Base-by-base conservation (phyloP, 2,113 vertebrate species). In the human region DNA sequence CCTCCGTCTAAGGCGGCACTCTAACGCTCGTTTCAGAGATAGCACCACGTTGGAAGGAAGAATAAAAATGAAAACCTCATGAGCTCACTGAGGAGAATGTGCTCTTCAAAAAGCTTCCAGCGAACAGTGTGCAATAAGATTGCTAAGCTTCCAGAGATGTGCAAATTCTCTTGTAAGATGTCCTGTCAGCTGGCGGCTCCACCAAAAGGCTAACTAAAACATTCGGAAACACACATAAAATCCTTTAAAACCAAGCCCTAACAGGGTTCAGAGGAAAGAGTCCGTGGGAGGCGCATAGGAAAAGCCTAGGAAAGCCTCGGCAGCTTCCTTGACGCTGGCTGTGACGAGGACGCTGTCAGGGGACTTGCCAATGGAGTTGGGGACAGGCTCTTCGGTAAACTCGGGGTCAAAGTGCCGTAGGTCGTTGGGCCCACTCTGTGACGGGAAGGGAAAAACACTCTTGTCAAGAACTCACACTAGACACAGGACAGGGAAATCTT, bases 351-450 rank as follows among this genome's bases (percentile, higher is more conserved):
- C 99, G 96, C 99, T 99, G 98, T 99, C 99, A 0, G 99, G 99
- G 27, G 99, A 99, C 95, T 99, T 99, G 97, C 99, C 99, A 0
- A 99, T 99, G 94, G 99, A 99, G 98, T 94, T 99, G 82, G 99
- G 99, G 90, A 99, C 99, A 0, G 99, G 99, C 97, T 99, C 99
- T 17, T 99, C 99, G 3, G 99, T 99, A 93, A 99, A 99, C 98
- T 99, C 99, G 0, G 99, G 99, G 97, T 99, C 99, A 48, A 99
- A 99, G 99, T 99, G 99, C 89, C 99, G 98, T 96, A 99, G 98
- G 98, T 99, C 99, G 17, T 98, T 99, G 81, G 99, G 99, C 43
- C 99, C 99, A 0, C 99, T 99, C 99, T 99, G 93, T 6, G 7
- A 88, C 55, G 72, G 95, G 66, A 87, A 88, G 90, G 5, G 14